Evolutionary conservation across 30 jellyfish, hydroid and myxozoan genomes (phyloP), one percentile per base, ranked within the genome.

Genomic region (Turritopsis rubra): DNA sequence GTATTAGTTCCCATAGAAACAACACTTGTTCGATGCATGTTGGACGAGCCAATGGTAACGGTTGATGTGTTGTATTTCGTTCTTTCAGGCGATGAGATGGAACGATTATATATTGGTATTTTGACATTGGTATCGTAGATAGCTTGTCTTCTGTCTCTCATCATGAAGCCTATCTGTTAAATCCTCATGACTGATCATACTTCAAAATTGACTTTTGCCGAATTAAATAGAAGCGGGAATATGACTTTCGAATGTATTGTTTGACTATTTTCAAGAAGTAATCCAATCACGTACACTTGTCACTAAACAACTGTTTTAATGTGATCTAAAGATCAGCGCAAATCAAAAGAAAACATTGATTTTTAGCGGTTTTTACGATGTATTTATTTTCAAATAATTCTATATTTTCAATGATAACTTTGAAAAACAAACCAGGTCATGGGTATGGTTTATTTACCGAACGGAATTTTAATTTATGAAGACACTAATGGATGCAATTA

Each of bases 1-100:
- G 23, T 19, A n/a, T 68, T 68, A n/a, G 77, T 68, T 68, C 77
- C 77, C 77, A 68, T 68, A 27, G 77, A 68, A n/a, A 68, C 77
- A 17, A 68, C 77, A 68, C 77, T 68, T 27, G 77, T 68, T 68
- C 77, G 28, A 1, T 27, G 77, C 77, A 68, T 68, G 28, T 68
- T 68, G 28, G 77, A 68, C 30, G 77, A 68, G 77, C 16, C 8
- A n/a, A 27, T 8, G 16, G 28, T 22, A 68, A 22, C 9, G 28
- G 19, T 27, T 17, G 77, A 19, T 21, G 22, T 21, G 21, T 60
- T 60, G 0, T 60, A 60, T 41, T 41, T 13, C 60, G 13, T 13
- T 41, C 9, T 41, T 41, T 41, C 60, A 41, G 60, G 60, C 13
- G 60, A 41, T 41, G 60, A 41, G 13, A 41, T 41, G 60, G 60